Conservation (phyloP, 2,113 vertebrate genomes). For the Pelusios castaneus region DNA sequence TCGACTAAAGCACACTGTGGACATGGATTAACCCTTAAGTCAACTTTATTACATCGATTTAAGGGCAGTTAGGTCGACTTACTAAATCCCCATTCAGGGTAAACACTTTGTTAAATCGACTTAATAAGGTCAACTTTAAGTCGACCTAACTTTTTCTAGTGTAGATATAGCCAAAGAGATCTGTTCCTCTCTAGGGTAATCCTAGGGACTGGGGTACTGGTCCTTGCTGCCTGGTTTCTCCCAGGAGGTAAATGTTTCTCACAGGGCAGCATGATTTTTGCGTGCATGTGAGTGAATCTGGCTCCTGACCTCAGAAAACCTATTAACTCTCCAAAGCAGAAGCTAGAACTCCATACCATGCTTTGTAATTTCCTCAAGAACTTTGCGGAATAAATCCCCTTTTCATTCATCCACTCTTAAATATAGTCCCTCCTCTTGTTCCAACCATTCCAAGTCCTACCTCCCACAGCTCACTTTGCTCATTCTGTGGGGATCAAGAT, state of each 20-base stretch:
- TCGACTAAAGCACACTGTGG: no score
- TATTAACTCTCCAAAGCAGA: background rate
- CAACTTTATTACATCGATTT: no score
- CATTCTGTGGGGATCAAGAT: background rate
- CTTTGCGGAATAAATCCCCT: background rate
- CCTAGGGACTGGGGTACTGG: background rate
- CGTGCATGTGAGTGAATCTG: no score
- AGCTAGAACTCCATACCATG: background rate
- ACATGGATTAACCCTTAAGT: no score
- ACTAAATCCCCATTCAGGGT: no score
- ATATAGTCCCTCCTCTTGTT: background rate
- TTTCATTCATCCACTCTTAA: background rate
- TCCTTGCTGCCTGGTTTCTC: background rate
- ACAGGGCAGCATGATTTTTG: no score
- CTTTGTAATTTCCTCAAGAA: background rate
- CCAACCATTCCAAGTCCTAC: background rate
- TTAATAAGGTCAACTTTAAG: no score
- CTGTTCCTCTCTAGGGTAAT: background rate
- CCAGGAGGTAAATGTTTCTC: background rate
- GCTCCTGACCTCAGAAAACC: background rate
- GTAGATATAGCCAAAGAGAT: no score
- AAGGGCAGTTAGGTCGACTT: no score
- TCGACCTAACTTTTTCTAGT: no score
- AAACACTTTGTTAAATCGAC: no score
- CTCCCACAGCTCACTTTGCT: background rate